phyloP scores from a whole-genome alignment of 2,888 invertebrate genomes.

The Andrena bucephala region DNA sequence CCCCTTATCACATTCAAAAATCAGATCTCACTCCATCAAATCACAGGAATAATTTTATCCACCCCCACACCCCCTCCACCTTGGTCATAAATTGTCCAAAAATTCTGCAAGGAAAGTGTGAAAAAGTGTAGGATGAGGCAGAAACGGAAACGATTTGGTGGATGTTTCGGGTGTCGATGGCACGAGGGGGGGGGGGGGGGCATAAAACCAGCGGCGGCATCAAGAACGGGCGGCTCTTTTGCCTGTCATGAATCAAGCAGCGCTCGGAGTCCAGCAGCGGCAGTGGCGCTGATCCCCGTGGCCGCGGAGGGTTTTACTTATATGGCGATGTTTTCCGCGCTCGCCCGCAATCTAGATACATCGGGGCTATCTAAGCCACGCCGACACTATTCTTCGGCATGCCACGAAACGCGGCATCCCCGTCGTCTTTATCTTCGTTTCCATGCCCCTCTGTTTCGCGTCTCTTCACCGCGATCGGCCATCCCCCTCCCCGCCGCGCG shows the following conservation, averaged over 20 bases:
- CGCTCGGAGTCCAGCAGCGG: slow-evolving; percentile 24
- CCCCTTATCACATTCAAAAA: no score
- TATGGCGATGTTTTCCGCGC: slow-evolving; percentile 78
- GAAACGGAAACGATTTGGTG: not conserved
- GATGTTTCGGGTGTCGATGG: slow-evolving; percentile 48
- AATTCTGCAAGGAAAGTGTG: not conserved
- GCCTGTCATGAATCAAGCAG: slow-evolving; percentile 75
- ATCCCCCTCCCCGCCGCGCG: slow-evolving; percentile 44
- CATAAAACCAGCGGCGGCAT: slow-evolving; percentile 71
- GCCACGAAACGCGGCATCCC: slow-evolving; percentile 59
- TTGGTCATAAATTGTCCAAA: not conserved
- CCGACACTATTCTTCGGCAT: slow-evolving; percentile 62
- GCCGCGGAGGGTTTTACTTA: slow-evolving; percentile 75
- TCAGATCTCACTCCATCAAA: no score
- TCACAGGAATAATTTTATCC: no score
- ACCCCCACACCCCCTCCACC: no score
- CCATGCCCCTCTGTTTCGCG: slow-evolving; percentile 9
- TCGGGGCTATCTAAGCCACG: slow-evolving; percentile 73
- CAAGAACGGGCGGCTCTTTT: slow-evolving; percentile 63
- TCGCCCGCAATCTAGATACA: slow-evolving; percentile 73
- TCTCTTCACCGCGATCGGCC: slow-evolving; percentile 3
- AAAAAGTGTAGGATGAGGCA: not conserved
- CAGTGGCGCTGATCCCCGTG: slow-evolving; percentile 63
- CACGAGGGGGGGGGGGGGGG: not conserved
- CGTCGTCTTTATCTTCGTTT: slow-evolving; percentile 39